Percentiles rank a stretch among this genome's conserved stretches.
phyloP scores from a whole-genome alignment of 2,888 invertebrate genomes.

The Phymatocera aterrima region DNA sequence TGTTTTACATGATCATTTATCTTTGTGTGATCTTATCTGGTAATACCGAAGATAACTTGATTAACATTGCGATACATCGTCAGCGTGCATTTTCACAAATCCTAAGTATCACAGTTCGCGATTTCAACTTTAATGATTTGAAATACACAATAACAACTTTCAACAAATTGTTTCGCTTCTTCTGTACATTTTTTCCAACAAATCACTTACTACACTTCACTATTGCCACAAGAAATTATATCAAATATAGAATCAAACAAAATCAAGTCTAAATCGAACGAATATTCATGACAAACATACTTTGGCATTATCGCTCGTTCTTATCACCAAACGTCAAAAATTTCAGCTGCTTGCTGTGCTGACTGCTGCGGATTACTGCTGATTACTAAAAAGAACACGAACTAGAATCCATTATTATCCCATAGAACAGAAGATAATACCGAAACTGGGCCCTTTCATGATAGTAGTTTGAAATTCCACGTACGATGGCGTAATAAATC shows the following conservation, averaged over 20 bases:
- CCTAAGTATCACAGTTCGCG: not conserved
- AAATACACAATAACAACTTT: not conserved
- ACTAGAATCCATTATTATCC: not conserved
- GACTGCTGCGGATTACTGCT: not conserved
- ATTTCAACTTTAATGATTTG: too few species aligned
- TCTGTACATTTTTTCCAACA: not conserved
- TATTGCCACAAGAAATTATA: not conserved
- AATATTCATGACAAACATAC: slow-evolving; percentile 18
- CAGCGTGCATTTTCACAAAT: slow-evolving; percentile 11
- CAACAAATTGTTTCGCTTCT: slow-evolving; percentile 3
- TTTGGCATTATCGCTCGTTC: slow-evolving; percentile 6
- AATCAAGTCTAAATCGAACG: not conserved
- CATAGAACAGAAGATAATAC: too few species aligned
- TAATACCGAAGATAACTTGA: not conserved
- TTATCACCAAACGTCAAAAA: slow-evolving; percentile 39
- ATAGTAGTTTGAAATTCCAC: too few species aligned
- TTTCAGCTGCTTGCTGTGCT: not conserved
- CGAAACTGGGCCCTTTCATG: too few species aligned
- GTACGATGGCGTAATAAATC: not conserved
- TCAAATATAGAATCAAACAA: not conserved
- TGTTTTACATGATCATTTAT: slow-evolving; percentile 18
- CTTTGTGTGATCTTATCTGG: slow-evolving; percentile 4
- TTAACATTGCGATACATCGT: slow-evolving; percentile 5
- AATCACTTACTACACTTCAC: not conserved
- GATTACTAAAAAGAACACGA: slow-evolving; percentile 28